These are phyloP conservation scores for Pleuronectes platessa DNA, from an alignment of 2,113 vertebrate genomes.

Conservation along the genomic window DNA sequence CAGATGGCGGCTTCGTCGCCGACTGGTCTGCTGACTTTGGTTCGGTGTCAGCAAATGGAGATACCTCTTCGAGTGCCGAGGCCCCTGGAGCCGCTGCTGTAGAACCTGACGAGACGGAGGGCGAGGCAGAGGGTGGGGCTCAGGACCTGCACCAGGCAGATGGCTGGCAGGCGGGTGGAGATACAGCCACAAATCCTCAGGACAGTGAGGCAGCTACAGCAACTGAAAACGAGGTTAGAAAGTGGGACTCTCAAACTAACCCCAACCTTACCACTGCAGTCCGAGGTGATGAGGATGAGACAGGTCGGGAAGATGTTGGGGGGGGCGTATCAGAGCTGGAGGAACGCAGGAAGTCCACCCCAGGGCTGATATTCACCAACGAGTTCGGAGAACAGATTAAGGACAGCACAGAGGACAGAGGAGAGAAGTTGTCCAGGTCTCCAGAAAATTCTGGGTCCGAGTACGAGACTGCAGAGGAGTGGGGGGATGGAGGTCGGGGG, in stretches of 20 bases:
- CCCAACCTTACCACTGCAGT: conserved; percentile 42
- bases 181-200: conserved; percentile 60
- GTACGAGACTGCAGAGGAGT: conserved; percentile 80
- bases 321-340: conserved; percentile 22
- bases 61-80: conserved; percentile 35
- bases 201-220: conserved; percentile 53
- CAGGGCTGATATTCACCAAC: conserved; percentile 79
- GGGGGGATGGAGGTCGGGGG: conserved; percentile 68
- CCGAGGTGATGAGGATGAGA: conserved; percentile 37
- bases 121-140: conserved; percentile 60
- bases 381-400: conserved; percentile 77
- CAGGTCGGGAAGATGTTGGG: conserved; percentile 21
- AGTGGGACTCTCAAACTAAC: conserved; percentile 73
- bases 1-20: conserved; percentile 75
- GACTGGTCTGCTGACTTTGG: conserved; percentile 88
- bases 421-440: conserved; percentile 59
- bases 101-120: conserved; percentile 60
- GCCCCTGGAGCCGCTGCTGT: conserved; percentile 53
- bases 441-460: conserved; percentile 79
- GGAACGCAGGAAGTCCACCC: conserved; percentile 69
- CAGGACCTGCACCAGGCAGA: conserved; percentile 71
- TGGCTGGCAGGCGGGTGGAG: conserved; percentile 66
- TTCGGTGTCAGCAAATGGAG: conserved; percentile 77
- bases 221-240: conserved; percentile 78
- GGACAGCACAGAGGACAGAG: conserved; percentile 49